Evolutionary conservation across 2,888 invertebrate genomes (phyloP).

Genomic region (Lasioglossum villosulum): DNA sequence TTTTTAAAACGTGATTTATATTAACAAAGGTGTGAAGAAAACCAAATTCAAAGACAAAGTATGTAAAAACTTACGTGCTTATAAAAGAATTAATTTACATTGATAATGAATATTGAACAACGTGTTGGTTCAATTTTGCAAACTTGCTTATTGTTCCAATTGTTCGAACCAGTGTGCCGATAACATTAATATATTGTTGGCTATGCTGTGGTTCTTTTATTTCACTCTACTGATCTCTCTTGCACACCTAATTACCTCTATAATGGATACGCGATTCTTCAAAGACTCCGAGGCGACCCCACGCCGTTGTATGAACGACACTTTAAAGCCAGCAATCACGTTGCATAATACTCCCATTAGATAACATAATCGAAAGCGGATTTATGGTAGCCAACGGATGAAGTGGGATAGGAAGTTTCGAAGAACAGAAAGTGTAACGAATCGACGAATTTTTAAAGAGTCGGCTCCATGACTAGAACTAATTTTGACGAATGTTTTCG

Average conservation of each 20-base stretch:
- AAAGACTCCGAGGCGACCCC: constrained; percentile 46
- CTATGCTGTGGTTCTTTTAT: neutral
- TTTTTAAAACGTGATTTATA: too few species aligned
- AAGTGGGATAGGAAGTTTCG: constrained; percentile 57
- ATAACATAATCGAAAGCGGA: constrained; percentile 84
- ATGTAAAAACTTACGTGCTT: too few species aligned
- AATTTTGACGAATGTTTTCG: neutral
- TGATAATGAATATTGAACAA: too few species aligned
- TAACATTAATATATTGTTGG: too few species aligned
- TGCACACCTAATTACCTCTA: constrained; percentile 54
- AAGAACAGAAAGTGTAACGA: constrained; percentile 54
- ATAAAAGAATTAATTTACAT: too few species aligned
- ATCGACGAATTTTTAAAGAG: constrained; percentile 50
- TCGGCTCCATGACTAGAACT: neutral
- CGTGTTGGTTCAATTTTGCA: too few species aligned
- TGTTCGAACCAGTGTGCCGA: too few species aligned
- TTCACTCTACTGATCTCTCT: neutral
- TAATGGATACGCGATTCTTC: constrained; percentile 64
- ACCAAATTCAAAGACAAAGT: too few species aligned
- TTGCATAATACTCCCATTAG: constrained; percentile 83
- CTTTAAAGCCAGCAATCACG: constrained; percentile 82
- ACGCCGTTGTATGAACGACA: constrained; percentile 25
- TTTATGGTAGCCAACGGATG: constrained; percentile 77
- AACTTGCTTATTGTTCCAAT: too few species aligned
- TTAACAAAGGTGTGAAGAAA: too few species aligned